phyloP scores from a whole-genome alignment of 2,888 invertebrate species.

The Pseudococcus jackbeardsleyi region DNA sequence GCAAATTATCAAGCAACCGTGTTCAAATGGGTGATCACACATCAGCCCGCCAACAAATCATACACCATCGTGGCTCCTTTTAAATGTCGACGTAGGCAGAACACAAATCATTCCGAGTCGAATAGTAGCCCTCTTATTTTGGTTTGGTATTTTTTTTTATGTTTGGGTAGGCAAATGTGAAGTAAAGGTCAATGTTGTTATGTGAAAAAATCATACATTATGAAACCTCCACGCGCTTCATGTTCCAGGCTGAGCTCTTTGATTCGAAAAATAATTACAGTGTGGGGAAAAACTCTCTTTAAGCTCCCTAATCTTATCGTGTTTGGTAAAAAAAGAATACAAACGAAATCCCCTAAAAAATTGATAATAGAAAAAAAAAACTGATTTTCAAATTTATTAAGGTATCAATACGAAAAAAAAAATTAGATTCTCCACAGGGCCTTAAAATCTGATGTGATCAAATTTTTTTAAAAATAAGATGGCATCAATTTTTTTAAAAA shows the following conservation, averaged over 20 bases:
- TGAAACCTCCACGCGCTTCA: not conserved
- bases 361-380: too few relatives aligned
- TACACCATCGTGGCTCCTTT: not conserved
- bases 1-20: constrained; percentile 21
- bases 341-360: not conserved
- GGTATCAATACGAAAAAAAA: too few relatives aligned
- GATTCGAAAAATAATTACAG: not conserved
- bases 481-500: too few relatives aligned
- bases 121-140: not conserved
- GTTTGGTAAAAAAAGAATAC: not conserved
- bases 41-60: not conserved
- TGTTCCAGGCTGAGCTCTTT: not conserved
- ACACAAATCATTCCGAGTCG: not conserved
- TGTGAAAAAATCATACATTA: not conserved
- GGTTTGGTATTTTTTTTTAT: not conserved
- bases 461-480: too few relatives aligned
- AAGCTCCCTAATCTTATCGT: not conserved
- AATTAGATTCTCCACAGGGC: too few relatives aligned
- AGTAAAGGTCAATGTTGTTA: not conserved
- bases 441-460: too few relatives aligned
- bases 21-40: constrained; percentile 34
- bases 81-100: constrained; percentile 34
- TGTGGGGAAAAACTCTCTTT: not conserved
- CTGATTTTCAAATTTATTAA: too few relatives aligned
- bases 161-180: not conserved